Evolutionary conservation across 2,797 vertebrate genomes (phyloP), one percentile per base, ranked within the genome.

Genomic region (Manis javanica): DNA sequence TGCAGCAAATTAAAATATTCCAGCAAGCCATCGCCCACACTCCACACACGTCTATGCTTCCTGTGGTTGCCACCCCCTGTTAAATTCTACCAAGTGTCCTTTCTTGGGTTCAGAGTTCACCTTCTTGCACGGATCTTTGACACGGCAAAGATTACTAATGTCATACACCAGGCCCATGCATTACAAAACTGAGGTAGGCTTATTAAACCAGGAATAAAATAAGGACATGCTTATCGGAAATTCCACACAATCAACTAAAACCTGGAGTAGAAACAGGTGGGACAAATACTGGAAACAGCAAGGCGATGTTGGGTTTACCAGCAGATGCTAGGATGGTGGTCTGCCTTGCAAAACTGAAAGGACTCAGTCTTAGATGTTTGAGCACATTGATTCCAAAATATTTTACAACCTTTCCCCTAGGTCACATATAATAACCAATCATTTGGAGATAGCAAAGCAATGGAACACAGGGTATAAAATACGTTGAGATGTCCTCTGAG

Each of bases 11-110:
- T 55, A 46, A 29, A 86, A 46, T 12, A 61, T 55, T 64, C 5
- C 0, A 16, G 3, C 15, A 71, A 53, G 19, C 1, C 7, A 14
- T 1, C 24, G 18, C 2, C 19, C 21, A 14, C 3, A 10, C 10
- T 10, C 19, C 59, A 34, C 59, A 19, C 7, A 61, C 87, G 39
- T 51, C 42, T 49, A 9, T 7, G 8, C 15, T 42, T 7, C 18
- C 1, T 31, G 0, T 3, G 24, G 3, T 7, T 26, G 57, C 49
- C 1, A 24, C 21, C 19, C n/a, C 37, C 15, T 19, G 21, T 26
- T 5, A 19, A 79, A 4, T 53, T 21, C 64, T 14, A 31, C 8
- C n/a, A 4, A 46, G 29, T 24, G 19, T n/a, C 23, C 4, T 68
- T 18, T 19, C 11, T 9, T 34, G 39, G 31, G 14, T 31, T 2